Evolutionary conservation across 2,113 vertebrate species (phyloP).

Genomic region (Turnix velox): DNA sequence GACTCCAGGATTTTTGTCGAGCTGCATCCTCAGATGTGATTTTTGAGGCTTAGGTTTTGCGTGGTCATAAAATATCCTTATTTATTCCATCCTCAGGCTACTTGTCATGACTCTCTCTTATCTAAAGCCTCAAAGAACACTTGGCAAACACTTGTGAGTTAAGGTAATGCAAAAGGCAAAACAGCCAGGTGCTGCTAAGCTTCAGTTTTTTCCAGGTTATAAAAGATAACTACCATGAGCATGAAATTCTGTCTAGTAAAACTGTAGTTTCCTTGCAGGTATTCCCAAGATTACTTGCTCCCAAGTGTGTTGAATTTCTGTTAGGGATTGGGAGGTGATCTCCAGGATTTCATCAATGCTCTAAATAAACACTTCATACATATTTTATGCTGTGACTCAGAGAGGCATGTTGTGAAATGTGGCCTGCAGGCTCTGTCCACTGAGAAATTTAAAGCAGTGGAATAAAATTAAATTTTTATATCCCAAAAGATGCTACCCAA

Average conservation of each 20-base stretch:
- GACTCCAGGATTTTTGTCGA: background rate
- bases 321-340: slow-evolving; percentile 49
- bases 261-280: slow-evolving; percentile 14
- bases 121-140: background rate
- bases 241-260: slow-evolving; percentile 18
- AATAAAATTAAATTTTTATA: slow-evolving; percentile 74
- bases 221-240: background rate
- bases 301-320: slow-evolving; percentile 36
- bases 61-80: background rate
- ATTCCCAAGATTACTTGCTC: slow-evolving; percentile 22
- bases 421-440: slow-evolving; percentile 58
- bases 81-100: background rate
- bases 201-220: background rate
- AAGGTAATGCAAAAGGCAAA: background rate
- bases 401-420: slow-evolving; percentile 59
- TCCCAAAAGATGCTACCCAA: slow-evolving; percentile 63
- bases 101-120: background rate
- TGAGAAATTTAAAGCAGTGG: slow-evolving; percentile 64
- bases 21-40: background rate
- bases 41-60: background rate
- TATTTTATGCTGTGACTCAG: slow-evolving; percentile 65
- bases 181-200: background rate
- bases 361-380: slow-evolving; percentile 72
- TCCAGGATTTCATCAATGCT: slow-evolving; percentile 66
- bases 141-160: background rate